Base-by-base conservation (phyloP, 2,113 vertebrate species). In the Hippocampus comes region DNA sequence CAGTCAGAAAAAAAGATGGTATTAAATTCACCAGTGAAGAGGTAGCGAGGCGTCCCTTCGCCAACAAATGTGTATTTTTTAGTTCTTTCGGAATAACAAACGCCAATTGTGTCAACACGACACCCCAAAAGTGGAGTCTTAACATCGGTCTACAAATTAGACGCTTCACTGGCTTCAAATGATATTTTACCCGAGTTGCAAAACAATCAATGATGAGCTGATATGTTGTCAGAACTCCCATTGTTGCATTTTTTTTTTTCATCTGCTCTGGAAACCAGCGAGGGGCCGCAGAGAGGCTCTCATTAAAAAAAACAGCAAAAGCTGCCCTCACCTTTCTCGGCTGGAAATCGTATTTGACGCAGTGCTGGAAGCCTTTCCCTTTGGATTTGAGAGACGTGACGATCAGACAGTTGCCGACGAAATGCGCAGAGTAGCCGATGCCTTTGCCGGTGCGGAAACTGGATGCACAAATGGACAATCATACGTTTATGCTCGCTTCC, bases 361-460 rank as follows among this genome's bases (percentile, higher is more conserved):
- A 99, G 76, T 99, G 97, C 89, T 99, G 97, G 86, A 99, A 99
- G 82, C 97, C 97, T 93, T 99, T 99, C 78, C 97, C 96, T 92
- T 99, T 99, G n/a, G 96, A 98, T 84, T 99, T 98, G 78, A 98
- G 27, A 0, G 97, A 99, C 4, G 97, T 99, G 59, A 99, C 95
- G 74, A 98, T 98, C 86, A 99, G 91, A 89, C 96, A 98, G 88
- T 96, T 98, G 63, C 96, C 96, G 78, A 98, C 96, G 87, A 99
- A 99, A 93, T 99, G 97, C 83, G 97, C 96, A 65, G 97, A 99
- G 84, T 99, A 99, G 34, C 97, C 97, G 68, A 99, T 95, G 72
- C 97, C 96, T 93, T 98, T 98, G 86, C 95, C 96, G 78, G 97
- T 99, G 76, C 97, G 96, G 91, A 97, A 98, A 92, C 97, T 99